phyloP scores from a whole-genome alignment of 2,888 invertebrate genomes.

The Orchestes rusci region DNA sequence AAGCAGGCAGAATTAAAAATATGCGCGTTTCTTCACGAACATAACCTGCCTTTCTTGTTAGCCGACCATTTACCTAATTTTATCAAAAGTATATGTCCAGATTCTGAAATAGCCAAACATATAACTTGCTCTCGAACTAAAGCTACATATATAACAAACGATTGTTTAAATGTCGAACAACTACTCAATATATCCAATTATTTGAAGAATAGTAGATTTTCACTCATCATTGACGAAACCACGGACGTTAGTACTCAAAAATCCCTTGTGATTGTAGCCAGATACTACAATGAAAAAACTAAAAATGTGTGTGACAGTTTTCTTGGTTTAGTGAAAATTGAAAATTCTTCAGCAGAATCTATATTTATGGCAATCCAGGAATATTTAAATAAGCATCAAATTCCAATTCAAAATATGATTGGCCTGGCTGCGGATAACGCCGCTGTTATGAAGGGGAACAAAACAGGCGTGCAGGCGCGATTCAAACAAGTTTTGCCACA shows the following conservation, averaged over 20 bases:
- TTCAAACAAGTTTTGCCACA: conserved; percentile 10
- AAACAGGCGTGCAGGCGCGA: conserved; percentile 8
- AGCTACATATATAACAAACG: conserved; percentile 2
- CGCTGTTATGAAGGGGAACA: conserved; percentile 7
- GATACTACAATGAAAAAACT: conserved; percentile 8
- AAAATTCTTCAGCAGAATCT: conserved; percentile 4
- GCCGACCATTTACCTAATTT: conserved; percentile 5
- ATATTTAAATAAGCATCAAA: background rate
- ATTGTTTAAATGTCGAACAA: conserved; percentile 2
- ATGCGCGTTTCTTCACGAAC: conserved; percentile 12
- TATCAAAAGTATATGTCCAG: conserved; percentile 3
- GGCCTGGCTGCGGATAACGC: conserved; percentile 13
- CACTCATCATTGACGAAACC: conserved; percentile 12
- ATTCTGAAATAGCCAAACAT: conserved; percentile 4
- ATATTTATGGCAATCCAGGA: conserved; percentile 3
- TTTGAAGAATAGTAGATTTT: conserved; percentile 3
- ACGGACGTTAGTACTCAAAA: conserved; percentile 13
- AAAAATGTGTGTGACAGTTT: conserved; percentile 9
- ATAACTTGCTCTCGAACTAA: no score
- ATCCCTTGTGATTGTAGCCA: conserved; percentile 8
- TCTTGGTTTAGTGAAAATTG: conserved; percentile 10
- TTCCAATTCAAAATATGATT: conserved; percentile 6
- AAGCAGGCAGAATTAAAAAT: no score
- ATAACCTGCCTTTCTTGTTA: conserved; percentile 8
- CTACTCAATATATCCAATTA: background rate